These are phyloP conservation scores for Brachyptera risi DNA, from an alignment of 2,888 invertebrate species.

Conservation along the genomic window DNA sequence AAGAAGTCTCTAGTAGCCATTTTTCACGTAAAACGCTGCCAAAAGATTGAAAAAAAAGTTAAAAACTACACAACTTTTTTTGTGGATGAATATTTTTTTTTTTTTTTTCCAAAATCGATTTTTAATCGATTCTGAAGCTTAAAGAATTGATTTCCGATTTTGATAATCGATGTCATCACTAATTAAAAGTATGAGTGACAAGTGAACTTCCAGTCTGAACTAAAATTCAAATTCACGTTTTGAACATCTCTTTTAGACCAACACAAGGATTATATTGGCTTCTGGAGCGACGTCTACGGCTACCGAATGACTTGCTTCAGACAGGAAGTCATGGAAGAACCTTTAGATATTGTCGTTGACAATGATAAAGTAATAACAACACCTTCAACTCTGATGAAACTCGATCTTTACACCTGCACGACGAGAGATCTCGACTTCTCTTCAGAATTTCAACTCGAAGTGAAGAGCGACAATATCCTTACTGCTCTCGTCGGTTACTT, in stretches of 20 bases:
- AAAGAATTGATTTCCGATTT: too few species aligned
- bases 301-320: conserved; percentile 92
- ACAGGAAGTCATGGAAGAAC: conserved; percentile 74
- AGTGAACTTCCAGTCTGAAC: too few species aligned
- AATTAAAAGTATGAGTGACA: too few species aligned
- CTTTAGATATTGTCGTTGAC: conserved; percentile 63
- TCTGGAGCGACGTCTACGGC: conserved; percentile 92
- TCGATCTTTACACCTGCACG: conserved; percentile 73
- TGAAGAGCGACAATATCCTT: conserved; percentile 60
- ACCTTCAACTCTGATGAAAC: conserved; percentile 59
- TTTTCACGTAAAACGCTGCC: too few species aligned
- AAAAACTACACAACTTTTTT: too few species aligned
- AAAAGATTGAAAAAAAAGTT: too few species aligned
- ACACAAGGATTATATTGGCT: conserved; percentile 69
- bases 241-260: conserved; percentile 54
- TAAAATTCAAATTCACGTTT: too few species aligned
- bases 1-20: too few species aligned
- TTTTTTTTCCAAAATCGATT: too few species aligned
- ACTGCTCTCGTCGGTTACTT: conserved; percentile 89
- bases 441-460: conserved; percentile 62
- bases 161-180: too few species aligned
- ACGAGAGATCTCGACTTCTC: conserved; percentile 68
- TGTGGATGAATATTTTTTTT: too few species aligned
- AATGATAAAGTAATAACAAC: conserved; percentile 62
- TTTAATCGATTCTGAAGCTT: too few species aligned